Evolutionary conservation across 1,140 invertebrate genomes (phyloP).

Genomic region (Macrostomum lignano): DNA sequence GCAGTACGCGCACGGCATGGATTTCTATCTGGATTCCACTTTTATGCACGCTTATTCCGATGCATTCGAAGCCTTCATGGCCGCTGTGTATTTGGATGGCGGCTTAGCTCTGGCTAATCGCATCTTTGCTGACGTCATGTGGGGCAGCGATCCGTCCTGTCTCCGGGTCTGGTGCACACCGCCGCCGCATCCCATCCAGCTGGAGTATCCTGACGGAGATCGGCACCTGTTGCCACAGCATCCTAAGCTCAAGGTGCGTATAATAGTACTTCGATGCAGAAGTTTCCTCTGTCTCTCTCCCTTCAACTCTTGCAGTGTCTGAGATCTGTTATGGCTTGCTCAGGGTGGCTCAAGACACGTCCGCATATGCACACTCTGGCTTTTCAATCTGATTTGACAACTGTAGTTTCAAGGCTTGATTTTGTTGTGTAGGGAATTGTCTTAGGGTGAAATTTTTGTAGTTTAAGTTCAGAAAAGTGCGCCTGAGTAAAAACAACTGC

Average conservation of each 20-base stretch:
- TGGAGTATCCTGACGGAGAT: constrained; percentile 46
- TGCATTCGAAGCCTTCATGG: constrained; percentile 88
- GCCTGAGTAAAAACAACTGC: too few species aligned
- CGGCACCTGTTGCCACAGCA: constrained; percentile 62
- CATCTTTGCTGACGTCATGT: constrained; percentile 54
- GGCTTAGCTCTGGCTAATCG: constrained; percentile 46
- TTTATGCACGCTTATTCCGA: constrained; percentile 76
- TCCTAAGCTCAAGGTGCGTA: constrained; percentile 30
- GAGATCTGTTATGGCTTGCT: too few species aligned
- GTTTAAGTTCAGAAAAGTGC: too few species aligned
- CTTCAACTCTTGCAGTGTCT: too few species aligned
- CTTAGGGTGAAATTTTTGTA: too few species aligned
- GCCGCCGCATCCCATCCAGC: constrained; percentile 55
- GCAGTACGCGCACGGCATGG: constrained; percentile 85
- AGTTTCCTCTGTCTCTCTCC: too few species aligned
- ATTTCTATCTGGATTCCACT: constrained; percentile 79
- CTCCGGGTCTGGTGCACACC: constrained; percentile 52
- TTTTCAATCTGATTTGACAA: too few species aligned
- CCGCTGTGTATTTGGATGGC: constrained; percentile 65
- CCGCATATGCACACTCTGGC: too few species aligned
- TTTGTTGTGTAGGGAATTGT: too few species aligned
- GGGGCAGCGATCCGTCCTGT: constrained; percentile 37
- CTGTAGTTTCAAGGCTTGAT: too few species aligned
- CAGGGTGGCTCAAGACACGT: too few species aligned
- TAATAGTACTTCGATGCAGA: too few species aligned